These are phyloP conservation scores for Tiaroga cobitis DNA, from an alignment of 2,797 vertebrate species.

Conservation along the genomic window DNA sequence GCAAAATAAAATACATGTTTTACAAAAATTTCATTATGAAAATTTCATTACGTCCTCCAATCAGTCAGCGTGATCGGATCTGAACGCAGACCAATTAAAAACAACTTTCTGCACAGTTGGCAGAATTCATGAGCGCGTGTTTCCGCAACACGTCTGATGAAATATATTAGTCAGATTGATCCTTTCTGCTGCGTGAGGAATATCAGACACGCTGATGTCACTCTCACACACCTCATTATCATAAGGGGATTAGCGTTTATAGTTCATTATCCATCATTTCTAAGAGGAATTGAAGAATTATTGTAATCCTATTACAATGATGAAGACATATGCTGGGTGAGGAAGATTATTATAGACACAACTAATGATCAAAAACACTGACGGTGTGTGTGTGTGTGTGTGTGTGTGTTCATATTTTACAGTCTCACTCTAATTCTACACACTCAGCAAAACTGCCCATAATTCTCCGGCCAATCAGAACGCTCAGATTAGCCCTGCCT, in stretches of 20 bases:
- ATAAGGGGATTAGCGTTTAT: conserved; percentile 33
- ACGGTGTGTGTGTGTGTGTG: not conserved
- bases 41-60: conserved; percentile 23
- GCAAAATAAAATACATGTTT: not conserved
- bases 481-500: conserved; percentile 8
- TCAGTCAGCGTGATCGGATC: conserved; percentile 1
- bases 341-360: conserved; percentile 4
- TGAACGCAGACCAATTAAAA: not conserved
- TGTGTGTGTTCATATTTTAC: not conserved
- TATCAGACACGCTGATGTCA: conserved; percentile 3
- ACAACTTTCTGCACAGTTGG: conserved; percentile 13
- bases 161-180: conserved; percentile 20
- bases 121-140: not conserved
- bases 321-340: not conserved
- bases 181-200: not conserved
- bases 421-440: not conserved
- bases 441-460: not conserved
- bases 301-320: conserved; percentile 10
- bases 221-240: conserved; percentile 19
- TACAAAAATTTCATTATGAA: conserved; percentile 28
- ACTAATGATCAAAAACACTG: not conserved
- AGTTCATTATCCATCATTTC: not conserved
- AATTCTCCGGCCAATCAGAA: conserved; percentile 17
- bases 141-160: not conserved
- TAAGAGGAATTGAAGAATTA: conserved; percentile 17